A percentile compares a stretch with the other conserved stretches of the same genome.
Evolutionary conservation across 2,888 invertebrate genomes (phyloP).

Genomic region (Coelinius sp.): DNA sequence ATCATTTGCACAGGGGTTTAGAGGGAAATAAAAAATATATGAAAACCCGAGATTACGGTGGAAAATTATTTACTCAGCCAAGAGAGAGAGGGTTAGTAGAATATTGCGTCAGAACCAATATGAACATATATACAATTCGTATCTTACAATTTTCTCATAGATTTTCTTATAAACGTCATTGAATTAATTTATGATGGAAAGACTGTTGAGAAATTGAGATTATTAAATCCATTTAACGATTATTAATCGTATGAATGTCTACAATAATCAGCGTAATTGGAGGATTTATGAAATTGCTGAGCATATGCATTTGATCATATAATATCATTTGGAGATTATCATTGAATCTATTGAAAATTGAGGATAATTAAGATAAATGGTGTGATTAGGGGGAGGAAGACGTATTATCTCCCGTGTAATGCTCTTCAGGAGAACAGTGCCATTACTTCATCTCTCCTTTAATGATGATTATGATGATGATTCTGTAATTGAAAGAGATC

Average conservation of each 20-base stretch:
- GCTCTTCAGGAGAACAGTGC: background rate
- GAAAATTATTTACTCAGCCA: constrained; percentile 3
- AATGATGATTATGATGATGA: constrained; percentile 42
- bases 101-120: constrained; percentile 4
- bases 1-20: background rate
- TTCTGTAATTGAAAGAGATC: constrained; percentile 18
- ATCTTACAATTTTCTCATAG: constrained; percentile 39
- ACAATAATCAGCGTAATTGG: constrained; percentile 46
- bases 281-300: constrained; percentile 32
- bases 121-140: constrained; percentile 38
- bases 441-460: background rate
- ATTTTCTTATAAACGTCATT: constrained; percentile 43
- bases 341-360: background rate
- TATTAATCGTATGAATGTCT: constrained; percentile 54
- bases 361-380: background rate
- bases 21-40: constrained; percentile 5
- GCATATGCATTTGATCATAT: constrained; percentile 24
- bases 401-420: background rate
- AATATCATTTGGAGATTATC: background rate
- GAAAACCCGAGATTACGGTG: background rate
- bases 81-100: background rate
- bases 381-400: no score
- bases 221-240: constrained; percentile 37
- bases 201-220: constrained; percentile 53
- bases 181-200: constrained; percentile 47